A percentile compares a stretch with the other conserved stretches of the same genome.
Evolutionary conservation across 2,888 invertebrate species (phyloP).

Genomic region (Drosophila nr. perissopoda): DNA sequence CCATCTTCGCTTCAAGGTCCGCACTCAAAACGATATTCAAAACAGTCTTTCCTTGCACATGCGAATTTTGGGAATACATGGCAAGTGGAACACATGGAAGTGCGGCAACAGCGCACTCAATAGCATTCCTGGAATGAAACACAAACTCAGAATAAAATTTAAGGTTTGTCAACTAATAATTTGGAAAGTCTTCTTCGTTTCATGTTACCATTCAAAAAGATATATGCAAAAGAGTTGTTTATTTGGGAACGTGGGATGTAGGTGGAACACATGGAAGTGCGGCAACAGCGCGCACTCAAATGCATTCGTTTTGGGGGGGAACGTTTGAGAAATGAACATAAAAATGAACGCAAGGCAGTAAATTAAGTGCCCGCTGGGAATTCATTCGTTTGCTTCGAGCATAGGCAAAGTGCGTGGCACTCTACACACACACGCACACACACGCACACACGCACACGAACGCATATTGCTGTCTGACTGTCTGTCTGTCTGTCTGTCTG

Average conservation of each 20-base stretch:
- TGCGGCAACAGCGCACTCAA: conserved; percentile 55
- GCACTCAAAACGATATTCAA: not conserved
- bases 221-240: not conserved
- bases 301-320: conserved; percentile 26
- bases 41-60: not conserved
- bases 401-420: conserved; percentile 39
- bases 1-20: not conserved
- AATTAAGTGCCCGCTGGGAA: conserved; percentile 80
- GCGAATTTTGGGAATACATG: not conserved
- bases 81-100: conserved; percentile 36
- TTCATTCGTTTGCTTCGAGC: conserved; percentile 34
- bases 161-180: not conserved
- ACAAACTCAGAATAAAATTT: not conserved
- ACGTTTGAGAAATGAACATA: conserved; percentile 63
- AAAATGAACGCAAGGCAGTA: conserved; percentile 64
- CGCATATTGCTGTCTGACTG: conserved; percentile 10
- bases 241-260: not conserved
- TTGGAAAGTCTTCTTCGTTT: not conserved
- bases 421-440: conserved; percentile 4
- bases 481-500: conserved; percentile 4
- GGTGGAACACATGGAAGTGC: conserved; percentile 43
- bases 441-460: not conserved
- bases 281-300: conserved; percentile 57
- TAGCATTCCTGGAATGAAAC: not conserved
- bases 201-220: not conserved